Conservation (phyloP, 2,888 invertebrate genomes). For the Neoitamus cyanurus region DNA sequence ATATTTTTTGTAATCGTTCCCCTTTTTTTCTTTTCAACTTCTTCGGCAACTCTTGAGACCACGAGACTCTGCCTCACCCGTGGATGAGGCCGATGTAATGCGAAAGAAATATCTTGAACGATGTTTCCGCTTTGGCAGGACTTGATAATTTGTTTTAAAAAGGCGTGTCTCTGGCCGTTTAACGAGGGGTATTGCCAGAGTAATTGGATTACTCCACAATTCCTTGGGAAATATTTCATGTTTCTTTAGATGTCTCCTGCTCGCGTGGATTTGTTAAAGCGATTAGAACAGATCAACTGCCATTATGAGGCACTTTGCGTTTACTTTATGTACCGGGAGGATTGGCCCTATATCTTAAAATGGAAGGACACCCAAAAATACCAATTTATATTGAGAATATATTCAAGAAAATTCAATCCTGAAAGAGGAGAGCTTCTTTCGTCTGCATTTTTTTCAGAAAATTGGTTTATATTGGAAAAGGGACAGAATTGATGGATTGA, state of each 20-base stretch:
- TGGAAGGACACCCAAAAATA: neutral
- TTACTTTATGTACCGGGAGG: no score
- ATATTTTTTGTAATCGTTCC: neutral
- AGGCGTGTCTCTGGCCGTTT: neutral
- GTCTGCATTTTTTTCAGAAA: neutral
- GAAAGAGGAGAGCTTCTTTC: neutral
- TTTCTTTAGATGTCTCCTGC: neutral
- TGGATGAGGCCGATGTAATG: neutral
- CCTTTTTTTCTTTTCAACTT: neutral
- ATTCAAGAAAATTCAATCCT: neutral
- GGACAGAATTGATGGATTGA: no score
- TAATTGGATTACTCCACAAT: neutral
- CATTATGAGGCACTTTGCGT: neutral
- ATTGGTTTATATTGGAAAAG: neutral
- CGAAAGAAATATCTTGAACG: neutral
- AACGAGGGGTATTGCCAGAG: neutral
- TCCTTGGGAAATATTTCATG: neutral
- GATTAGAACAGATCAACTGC: neutral
- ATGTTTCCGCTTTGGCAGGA: neutral
- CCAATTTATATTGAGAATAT: neutral
- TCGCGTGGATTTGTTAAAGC: neutral
- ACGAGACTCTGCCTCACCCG: neutral
- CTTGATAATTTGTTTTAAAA: neutral
- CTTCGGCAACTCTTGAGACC: neutral
- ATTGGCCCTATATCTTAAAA: no score